Percentiles rank a stretch among this genome's conserved stretches.
Evolutionary conservation across 2,888 invertebrate species (phyloP).

Genomic region (Hirtodrosophila duncani): DNA sequence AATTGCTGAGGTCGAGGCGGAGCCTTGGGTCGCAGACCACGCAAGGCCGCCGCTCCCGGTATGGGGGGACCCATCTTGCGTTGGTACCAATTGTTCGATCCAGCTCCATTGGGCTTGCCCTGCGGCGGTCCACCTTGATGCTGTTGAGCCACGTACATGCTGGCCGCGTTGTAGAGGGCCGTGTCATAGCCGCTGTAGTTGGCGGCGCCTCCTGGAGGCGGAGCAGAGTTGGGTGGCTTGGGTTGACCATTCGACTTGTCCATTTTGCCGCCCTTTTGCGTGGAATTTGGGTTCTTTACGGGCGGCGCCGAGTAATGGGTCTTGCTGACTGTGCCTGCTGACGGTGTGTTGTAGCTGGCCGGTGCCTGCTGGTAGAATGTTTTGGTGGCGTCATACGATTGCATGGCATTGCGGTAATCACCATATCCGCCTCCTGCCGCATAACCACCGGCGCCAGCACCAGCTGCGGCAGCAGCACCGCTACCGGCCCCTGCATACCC

Average conservation of each 20-base stretch:
- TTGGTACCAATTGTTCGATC: slow-evolving; percentile 79
- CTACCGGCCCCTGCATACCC: slow-evolving; percentile 80
- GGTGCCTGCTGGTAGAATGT: slow-evolving; percentile 89
- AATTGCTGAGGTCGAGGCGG: slow-evolving; percentile 95
- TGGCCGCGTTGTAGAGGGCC: slow-evolving; percentile 96
- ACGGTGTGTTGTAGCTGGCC: slow-evolving; percentile 78
- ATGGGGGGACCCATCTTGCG: slow-evolving; percentile 79
- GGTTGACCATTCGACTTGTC: slow-evolving; percentile 70
- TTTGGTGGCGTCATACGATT: slow-evolving; percentile 89
- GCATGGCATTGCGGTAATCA: slow-evolving; percentile 82
- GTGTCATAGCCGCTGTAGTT: slow-evolving; percentile 94
- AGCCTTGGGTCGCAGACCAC: slow-evolving; percentile 79
- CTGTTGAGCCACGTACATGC: slow-evolving; percentile 95
- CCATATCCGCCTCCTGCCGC: slow-evolving; percentile 79
- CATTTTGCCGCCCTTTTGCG: slow-evolving; percentile 76
- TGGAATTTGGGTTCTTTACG: slow-evolving; percentile 82
- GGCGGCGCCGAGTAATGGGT: slow-evolving; percentile 81
- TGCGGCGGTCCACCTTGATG: slow-evolving; percentile 64
- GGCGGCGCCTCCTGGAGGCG: slow-evolving; percentile 83
- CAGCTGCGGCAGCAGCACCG: slow-evolving; percentile 80
- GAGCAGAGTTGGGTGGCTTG: slow-evolving; percentile 77
- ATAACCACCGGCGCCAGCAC: slow-evolving; percentile 40
- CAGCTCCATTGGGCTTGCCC: slow-evolving; percentile 61
- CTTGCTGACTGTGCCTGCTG: slow-evolving; percentile 76
- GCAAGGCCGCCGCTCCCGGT: slow-evolving; percentile 66